These are phyloP conservation scores for Tachina grossa DNA, from an alignment of 2,888 invertebrate species.

Conservation along the genomic window DNA sequence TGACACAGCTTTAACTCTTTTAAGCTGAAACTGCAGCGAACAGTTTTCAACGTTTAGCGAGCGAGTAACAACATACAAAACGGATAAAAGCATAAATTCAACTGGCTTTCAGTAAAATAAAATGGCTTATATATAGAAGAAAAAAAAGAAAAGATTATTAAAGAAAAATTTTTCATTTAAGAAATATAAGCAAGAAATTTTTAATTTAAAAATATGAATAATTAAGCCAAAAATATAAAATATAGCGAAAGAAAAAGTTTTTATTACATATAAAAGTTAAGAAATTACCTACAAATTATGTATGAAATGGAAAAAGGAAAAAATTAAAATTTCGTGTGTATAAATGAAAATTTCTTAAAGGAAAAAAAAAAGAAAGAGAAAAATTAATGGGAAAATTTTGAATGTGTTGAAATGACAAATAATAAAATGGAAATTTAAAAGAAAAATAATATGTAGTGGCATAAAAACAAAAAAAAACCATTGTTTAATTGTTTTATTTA, in stretches of 20 bases:
- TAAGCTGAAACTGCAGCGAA: slow-evolving; percentile 31
- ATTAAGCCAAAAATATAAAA: too few relatives aligned
- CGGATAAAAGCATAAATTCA: slow-evolving; percentile 46
- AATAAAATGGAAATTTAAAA: slow-evolving; percentile 25
- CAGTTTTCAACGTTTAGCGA: slow-evolving; percentile 72
- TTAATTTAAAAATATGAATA: too few relatives aligned
- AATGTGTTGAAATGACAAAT: slow-evolving; percentile 35
- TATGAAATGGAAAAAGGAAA: background rate
- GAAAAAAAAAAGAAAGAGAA: slow-evolving; percentile 18
- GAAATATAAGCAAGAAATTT: slow-evolving; percentile 19
- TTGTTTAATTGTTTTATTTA: slow-evolving; percentile 13
- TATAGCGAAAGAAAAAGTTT: slow-evolving; percentile 8
- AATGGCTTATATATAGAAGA: slow-evolving; percentile 6
- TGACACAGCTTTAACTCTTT: slow-evolving; percentile 50
- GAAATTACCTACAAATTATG: background rate
- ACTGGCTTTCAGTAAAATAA: background rate
- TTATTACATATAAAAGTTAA: background rate
- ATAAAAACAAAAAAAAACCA: background rate
- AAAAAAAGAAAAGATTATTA: slow-evolving; percentile 29
- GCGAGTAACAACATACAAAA: slow-evolving; percentile 66
- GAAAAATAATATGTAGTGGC: slow-evolving; percentile 20
- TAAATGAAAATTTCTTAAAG: background rate
- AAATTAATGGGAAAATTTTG: slow-evolving; percentile 34
- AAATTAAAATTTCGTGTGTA: slow-evolving; percentile 1
- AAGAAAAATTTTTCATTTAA: slow-evolving; percentile 19